Conservation (phyloP, 2,888 invertebrate species). For the Tipula vernalis region DNA sequence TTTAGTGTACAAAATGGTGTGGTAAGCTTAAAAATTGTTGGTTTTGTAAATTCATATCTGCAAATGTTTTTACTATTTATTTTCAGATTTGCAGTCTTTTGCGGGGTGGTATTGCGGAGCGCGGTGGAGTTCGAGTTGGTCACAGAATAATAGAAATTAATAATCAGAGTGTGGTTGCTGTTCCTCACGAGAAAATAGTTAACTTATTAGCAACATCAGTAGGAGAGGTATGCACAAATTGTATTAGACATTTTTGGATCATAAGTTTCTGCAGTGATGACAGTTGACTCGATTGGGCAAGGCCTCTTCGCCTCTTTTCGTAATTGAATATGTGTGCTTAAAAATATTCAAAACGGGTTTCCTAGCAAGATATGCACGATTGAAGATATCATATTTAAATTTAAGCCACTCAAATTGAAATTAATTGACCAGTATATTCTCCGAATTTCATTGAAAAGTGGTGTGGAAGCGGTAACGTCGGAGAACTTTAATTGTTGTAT, state of each 20-base stretch:
- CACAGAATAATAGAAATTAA: slow-evolving; percentile 99
- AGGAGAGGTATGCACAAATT: slow-evolving; percentile 67
- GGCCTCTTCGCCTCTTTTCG: too few relatives aligned
- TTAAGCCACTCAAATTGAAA: too few relatives aligned
- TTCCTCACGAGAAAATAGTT: slow-evolving; percentile 98
- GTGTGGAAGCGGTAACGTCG: too few relatives aligned
- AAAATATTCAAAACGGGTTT: too few relatives aligned
- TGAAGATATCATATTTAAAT: too few relatives aligned
- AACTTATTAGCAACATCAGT: slow-evolving; percentile 97
- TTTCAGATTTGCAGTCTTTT: slow-evolving; percentile 90
- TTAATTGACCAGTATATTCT: too few relatives aligned
- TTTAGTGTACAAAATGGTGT: slow-evolving; percentile 99
- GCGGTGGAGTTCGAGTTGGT: slow-evolving; percentile 96
- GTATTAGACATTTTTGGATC: background rate
- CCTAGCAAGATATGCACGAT: too few relatives aligned
- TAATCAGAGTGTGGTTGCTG: slow-evolving; percentile 98
- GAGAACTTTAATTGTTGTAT: too few relatives aligned
- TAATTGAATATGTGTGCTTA: too few relatives aligned
- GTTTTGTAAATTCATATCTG: background rate
- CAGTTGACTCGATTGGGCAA: too few relatives aligned
- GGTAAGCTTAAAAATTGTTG: slow-evolving; percentile 40
- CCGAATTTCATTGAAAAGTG: too few relatives aligned
- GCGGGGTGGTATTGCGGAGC: slow-evolving; percentile 96
- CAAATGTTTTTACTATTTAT: slow-evolving; percentile 13
- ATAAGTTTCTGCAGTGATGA: too few relatives aligned